Evolutionary conservation across 2,113 vertebrate species (phyloP), one percentile per base, ranked within the genome.

Genomic region (Amphilophus citrinellus): DNA sequence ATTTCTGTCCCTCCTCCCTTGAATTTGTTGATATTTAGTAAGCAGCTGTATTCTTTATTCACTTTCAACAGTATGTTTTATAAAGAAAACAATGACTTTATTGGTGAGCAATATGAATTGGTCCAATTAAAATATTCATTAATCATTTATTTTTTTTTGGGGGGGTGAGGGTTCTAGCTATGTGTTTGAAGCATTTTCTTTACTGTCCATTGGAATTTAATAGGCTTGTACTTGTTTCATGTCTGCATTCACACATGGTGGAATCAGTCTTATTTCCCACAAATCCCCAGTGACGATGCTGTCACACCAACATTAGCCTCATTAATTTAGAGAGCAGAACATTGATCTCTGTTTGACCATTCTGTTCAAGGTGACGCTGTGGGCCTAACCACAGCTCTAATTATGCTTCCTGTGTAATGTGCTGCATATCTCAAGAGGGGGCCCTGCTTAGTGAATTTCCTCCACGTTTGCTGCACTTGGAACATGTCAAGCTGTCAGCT

Each of bases 31-130:
- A 84, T 87, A 92, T 92, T 95, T 93, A 91, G 85, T 94, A 94
- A 94, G 83, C 87, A 84, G 87, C 81, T 93, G 92, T 95, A 89
- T 90, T 90, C 88, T 95, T 92, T 95, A 92, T 95, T 95, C 90
- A 91, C 92, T 92, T 93, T 92, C 87, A 89, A 91, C 84, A 79
- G 86, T 95, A 91, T 95, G 93, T 95, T 95, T 95, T 94, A 86
- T 95, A 93, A 94, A 89, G 83, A 92, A 90, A 94, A 93, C 85
- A 62, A 90, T 84, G 84, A 94, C 91, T 91, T 90, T 87, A 92
- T 92, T 91, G 91, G 86, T 94, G 91, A 94, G 90, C 90, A 93
- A 95, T 93, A 94, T 89, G 84, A 93, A 92, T 91, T 92, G 90
- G 86, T 94, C 91, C 83, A 91, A 95, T 93, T 92, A 93, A 95